phyloP scores from a whole-genome alignment of 2,113 vertebrate species.

The Delphinus delphis region DNA sequence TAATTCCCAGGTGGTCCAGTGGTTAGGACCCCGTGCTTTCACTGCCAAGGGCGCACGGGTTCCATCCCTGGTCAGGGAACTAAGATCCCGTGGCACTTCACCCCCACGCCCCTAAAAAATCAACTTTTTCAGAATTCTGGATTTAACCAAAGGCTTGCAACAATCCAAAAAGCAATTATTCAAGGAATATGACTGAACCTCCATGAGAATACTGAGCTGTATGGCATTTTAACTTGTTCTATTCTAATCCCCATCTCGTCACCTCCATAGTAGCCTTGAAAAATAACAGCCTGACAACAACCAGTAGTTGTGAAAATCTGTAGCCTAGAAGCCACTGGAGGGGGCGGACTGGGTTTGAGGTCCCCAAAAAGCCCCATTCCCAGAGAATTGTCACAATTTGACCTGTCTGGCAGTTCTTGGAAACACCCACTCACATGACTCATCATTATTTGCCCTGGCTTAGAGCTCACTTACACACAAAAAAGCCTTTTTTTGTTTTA shows the following conservation, averaged over 20 bases:
- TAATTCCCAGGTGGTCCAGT: neutral
- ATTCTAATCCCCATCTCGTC: neutral
- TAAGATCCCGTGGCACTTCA: neutral
- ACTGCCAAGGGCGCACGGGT: neutral
- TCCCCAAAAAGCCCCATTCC: neutral
- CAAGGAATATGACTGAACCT: neutral
- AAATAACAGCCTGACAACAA: neutral
- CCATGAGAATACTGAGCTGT: neutral
- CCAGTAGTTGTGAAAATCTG: neutral
- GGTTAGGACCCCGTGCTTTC: neutral
- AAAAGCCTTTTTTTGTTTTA: conserved; percentile 33
- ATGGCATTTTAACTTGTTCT: neutral
- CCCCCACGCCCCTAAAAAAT: neutral
- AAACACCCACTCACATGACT: neutral
- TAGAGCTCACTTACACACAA: neutral
- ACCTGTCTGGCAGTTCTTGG: neutral
- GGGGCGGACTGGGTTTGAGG: neutral
- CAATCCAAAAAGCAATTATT: neutral
- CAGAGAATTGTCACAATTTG: neutral
- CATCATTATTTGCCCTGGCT: neutral
- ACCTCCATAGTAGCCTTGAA: neutral
- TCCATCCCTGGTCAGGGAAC: neutral
- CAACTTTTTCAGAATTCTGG: neutral
- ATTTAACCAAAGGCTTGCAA: neutral
- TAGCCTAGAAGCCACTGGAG: neutral